Base-by-base conservation (phyloP, 1,140 invertebrate genomes). In the Tetraneura akinire region DNA sequence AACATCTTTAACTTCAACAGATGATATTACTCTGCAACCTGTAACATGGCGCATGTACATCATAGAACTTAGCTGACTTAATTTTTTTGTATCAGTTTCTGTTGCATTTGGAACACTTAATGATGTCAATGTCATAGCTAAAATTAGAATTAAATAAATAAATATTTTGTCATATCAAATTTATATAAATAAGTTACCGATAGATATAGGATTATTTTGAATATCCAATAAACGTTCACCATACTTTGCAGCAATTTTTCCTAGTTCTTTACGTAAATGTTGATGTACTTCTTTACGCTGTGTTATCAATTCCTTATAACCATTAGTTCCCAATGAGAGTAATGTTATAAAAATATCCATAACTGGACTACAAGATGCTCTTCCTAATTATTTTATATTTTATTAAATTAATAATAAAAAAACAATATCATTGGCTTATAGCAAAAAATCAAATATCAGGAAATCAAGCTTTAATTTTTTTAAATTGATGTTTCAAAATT, bases 301-400 rank as follows among this genome's bases (percentile, higher is more conserved):
- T 37, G 88, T 84, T 8, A 92, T 86, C 8, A 93, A 84, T 71
- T 90, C 86, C 82, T 89, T 88, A 83, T 92, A 94, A 10, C 91
- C 91, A 70, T 88, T 87, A 80, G 88, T 87, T 5, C 94, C 94
- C 81, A 95, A 85, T 16, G 90, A 90, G 23, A 96, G 85, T 16
- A 96, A 84, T 1, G 94, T 96, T 83, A 96, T 94, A 84, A 95
- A 91, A 1, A 94, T 87, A 86, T 96, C 94, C 82, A 93, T 87
- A 0, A 90, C 88, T 66, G 93, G 92, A 78, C 90, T 90, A 3
- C 89, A 88, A 55, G 93, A 94, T 1, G 92, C 94, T 80, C 94
- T 87, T 26, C 90, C 91, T 89, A 83, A 18, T 84, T 82, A 71
- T 81, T 78, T 29, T 51, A 29, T 1, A 29, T 29, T 51, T n/a